phyloP scores from a whole-genome alignment of 2,888 invertebrate genomes.

The Stenoptilia bipunctidactyla region DNA sequence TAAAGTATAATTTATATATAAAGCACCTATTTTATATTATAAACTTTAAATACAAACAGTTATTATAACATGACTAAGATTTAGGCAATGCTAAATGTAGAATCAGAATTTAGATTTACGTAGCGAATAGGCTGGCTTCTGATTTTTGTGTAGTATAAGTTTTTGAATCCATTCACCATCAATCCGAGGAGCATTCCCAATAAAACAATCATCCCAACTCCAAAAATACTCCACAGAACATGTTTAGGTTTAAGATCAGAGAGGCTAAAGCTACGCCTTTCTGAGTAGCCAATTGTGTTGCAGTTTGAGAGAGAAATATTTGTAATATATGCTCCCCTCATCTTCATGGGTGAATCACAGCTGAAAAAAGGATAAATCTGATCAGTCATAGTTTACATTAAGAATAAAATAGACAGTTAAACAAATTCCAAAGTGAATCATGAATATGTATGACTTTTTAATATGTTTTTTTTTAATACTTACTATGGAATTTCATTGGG shows the following conservation, averaged over 20 bases:
- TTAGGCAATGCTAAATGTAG: conserved; percentile 37
- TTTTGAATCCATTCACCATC: conserved; percentile 41
- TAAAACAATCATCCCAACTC: conserved; percentile 42
- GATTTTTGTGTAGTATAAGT: conserved; percentile 41
- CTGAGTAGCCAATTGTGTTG: conserved; percentile 37
- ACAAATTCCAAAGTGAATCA: too few species aligned
- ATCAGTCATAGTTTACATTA: neutral
- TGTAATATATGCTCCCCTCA: conserved; percentile 48
- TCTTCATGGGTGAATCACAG: conserved; percentile 55
- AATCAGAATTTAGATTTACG: conserved; percentile 41
- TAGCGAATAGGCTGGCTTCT: conserved; percentile 49
- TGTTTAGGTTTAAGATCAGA: conserved; percentile 49
- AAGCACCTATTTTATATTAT: too few species aligned
- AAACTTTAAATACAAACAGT: neutral
- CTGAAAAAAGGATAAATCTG: conserved; percentile 29
- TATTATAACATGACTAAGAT: conserved; percentile 10
- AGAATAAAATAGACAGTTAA: neutral
- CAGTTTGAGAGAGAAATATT: conserved; percentile 50
- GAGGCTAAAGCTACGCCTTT: conserved; percentile 33
- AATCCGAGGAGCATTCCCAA: conserved; percentile 51
- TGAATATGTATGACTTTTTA: too few species aligned
- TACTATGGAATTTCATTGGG: conserved; percentile 49
- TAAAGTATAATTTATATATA: neutral
- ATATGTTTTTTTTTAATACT: conserved; percentile 28
- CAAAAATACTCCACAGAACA: conserved; percentile 55